phyloP scores from a whole-genome alignment of 1,140 invertebrate genomes.

The Nymphalis io region DNA sequence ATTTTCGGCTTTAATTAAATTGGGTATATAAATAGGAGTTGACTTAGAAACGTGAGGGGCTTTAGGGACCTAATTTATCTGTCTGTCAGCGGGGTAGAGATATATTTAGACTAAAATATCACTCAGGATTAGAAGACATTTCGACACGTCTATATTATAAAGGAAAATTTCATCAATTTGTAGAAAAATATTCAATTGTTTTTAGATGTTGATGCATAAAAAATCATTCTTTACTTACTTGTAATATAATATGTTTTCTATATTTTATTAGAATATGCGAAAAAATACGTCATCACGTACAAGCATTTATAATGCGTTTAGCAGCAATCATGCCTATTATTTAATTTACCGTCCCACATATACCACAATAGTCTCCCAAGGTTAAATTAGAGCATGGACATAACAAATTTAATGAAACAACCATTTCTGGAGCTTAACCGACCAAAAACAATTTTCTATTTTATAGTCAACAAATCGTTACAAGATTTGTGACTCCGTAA shows the following conservation, averaged over 20 bases:
- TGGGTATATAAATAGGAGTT: not conserved
- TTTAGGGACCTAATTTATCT: slow-evolving; percentile 62
- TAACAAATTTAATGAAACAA: slow-evolving; percentile 39
- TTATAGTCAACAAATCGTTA: slow-evolving; percentile 52
- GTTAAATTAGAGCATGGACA: slow-evolving; percentile 25
- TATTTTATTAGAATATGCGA: not conserved
- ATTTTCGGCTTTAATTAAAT: not conserved
- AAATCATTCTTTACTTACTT: too few species aligned
- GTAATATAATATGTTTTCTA: not conserved
- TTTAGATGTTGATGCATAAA: too few species aligned
- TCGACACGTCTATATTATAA: slow-evolving; percentile 30
- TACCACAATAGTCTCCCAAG: slow-evolving; percentile 31
- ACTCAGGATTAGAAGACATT: slow-evolving; percentile 28
- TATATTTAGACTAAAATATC: slow-evolving; percentile 43
- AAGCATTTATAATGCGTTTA: slow-evolving; percentile 36
- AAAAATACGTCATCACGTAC: slow-evolving; percentile 14
- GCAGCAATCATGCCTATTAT: slow-evolving; percentile 34
- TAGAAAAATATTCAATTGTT: not conserved
- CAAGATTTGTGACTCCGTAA: slow-evolving; percentile 7
- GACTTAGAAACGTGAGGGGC: slow-evolving; percentile 24
- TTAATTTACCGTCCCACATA: slow-evolving; percentile 38
- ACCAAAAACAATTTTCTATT: slow-evolving; percentile 49
- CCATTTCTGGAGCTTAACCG: slow-evolving; percentile 46
- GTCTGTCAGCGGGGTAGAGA: slow-evolving; percentile 59
- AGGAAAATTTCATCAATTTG: not conserved